These are phyloP conservation scores for Mormyrus hasselquistii DNA, from an alignment of 2,797 vertebrate species.

Conservation along the genomic window DNA sequence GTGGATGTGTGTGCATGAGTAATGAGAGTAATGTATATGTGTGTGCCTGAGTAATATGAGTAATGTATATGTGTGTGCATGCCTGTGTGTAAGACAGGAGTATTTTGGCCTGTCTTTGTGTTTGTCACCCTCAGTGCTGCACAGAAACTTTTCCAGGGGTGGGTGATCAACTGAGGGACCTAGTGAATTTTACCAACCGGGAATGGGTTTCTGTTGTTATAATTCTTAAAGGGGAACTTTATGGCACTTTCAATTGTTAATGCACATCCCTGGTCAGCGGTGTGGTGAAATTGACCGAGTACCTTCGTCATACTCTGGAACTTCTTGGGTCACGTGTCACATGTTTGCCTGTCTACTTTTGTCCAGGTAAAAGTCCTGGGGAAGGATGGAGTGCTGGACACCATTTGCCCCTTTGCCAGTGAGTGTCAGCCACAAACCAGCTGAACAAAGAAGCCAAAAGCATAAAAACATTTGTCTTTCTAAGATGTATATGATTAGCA, in stretches of 20 bases:
- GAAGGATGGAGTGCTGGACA: constrained; percentile 44
- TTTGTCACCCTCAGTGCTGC: not conserved
- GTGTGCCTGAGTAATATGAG: not conserved
- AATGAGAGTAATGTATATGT: not conserved
- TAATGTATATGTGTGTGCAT: not conserved
- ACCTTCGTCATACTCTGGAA: not conserved
- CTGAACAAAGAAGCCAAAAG: not conserved
- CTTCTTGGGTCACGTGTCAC: not conserved
- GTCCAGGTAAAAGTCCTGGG: constrained; percentile 56
- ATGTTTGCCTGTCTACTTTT: constrained; percentile 23
- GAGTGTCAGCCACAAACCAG: constrained; percentile 34
- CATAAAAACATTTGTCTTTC: not conserved
- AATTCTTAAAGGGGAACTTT: not conserved
- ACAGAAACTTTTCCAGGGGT: not conserved
- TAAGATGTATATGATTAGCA: not conserved
- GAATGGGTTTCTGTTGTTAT: not conserved
- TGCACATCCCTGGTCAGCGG: not conserved
- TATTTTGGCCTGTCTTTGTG: not conserved
- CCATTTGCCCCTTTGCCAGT: constrained; percentile 58
- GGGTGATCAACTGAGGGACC: not conserved
- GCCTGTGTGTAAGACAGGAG: not conserved
- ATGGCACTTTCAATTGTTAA: not conserved
- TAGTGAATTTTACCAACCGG: not conserved
- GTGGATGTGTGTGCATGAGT: not conserved
- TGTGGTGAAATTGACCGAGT: not conserved